Evolutionary conservation across 1,140 invertebrate genomes (phyloP).

Genomic region (Platorchestia sp.): DNA sequence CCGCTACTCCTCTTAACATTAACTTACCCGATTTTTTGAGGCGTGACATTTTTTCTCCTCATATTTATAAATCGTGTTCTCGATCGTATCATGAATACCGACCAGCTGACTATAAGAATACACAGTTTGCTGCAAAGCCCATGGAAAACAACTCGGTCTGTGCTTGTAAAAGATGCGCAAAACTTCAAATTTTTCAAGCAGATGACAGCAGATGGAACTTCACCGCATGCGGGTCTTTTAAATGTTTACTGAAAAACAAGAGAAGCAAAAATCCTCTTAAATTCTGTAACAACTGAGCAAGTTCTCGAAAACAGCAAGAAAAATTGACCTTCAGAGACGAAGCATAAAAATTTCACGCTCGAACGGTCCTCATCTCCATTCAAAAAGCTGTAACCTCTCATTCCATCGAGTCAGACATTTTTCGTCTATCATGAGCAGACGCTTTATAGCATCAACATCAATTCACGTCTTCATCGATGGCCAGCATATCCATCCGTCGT

Average conservation of each 20-base stretch:
- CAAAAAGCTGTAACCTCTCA: neutral
- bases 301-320: neutral
- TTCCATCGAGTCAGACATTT: neutral
- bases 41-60: neutral
- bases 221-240: too few relatives aligned
- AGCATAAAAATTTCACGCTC: too few relatives aligned
- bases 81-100: neutral
- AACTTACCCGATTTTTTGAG: neutral
- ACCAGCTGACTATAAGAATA: too few relatives aligned
- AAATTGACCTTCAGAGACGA: too few relatives aligned
- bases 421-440: neutral
- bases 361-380: too few relatives aligned
- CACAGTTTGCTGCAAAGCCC: too few relatives aligned
- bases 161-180: neutral
- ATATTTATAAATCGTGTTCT: neutral
- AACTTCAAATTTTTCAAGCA: neutral
- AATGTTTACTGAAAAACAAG: too few relatives aligned
- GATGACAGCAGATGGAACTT: neutral
- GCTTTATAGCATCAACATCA: neutral
- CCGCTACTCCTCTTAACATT: neutral
- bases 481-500: neutral
- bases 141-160: neutral
- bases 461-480: neutral
- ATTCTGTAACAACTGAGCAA: neutral
- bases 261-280: neutral